Percentiles rank a stretch among this genome's conserved stretches.
Evolutionary conservation across 2,797 vertebrate species (phyloP).

Genomic region (Gallinago nigripennis): DNA sequence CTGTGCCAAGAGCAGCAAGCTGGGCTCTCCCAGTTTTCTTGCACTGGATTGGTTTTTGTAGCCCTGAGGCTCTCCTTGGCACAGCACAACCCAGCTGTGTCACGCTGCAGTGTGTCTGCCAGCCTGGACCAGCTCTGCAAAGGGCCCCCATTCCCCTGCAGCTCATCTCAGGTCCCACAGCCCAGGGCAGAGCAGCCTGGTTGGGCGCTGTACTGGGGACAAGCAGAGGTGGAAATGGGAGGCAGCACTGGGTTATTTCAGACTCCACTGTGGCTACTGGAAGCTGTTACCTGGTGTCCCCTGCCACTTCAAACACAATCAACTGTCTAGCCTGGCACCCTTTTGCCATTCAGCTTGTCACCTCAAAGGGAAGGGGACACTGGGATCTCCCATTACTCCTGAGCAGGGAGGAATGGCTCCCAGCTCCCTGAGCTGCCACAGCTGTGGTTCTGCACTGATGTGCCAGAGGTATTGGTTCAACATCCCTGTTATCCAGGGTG

Average conservation of each 20-base stretch:
- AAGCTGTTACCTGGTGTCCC: not conserved
- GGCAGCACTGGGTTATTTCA: not conserved
- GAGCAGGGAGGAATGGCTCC: not conserved
- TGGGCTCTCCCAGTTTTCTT: not conserved
- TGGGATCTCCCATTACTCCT: not conserved
- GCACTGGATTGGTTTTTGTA: not conserved
- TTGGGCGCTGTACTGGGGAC: rapidly evolving
- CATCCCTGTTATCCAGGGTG: not conserved
- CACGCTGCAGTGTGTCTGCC: not conserved
- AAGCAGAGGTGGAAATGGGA: not conserved
- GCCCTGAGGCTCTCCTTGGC: not conserved
- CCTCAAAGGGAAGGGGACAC: not conserved
- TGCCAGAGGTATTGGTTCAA: not conserved
- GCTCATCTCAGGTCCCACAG: not conserved
- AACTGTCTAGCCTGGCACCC: not conserved
- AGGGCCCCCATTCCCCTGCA: not conserved
- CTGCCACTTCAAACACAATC: not conserved
- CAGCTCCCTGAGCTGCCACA: not conserved
- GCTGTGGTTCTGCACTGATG: not conserved
- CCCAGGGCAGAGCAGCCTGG: not conserved
- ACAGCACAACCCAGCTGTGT: not conserved
- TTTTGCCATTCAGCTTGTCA: not conserved
- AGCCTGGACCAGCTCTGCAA: not conserved
- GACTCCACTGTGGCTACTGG: not conserved
- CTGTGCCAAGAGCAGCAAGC: not conserved